phyloP scores from a whole-genome alignment of 2,113 vertebrate species.

The Okapia johnstoni region DNA sequence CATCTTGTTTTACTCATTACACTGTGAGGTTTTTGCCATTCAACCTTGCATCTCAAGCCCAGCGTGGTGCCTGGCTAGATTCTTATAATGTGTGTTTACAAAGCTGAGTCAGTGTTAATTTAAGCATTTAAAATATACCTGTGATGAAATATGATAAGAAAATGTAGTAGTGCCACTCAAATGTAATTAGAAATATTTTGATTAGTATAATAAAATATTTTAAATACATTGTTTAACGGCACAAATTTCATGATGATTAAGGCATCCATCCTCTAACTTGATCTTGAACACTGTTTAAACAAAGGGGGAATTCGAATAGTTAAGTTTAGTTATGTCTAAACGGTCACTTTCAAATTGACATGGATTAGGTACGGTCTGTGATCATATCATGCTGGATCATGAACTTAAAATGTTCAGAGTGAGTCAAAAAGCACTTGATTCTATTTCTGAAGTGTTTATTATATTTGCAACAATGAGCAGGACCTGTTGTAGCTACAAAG shows the following conservation, averaged over 20 bases:
- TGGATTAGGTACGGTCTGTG: neutral
- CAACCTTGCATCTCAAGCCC: neutral
- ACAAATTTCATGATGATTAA: neutral
- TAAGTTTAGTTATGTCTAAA: neutral
- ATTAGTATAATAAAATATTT: neutral
- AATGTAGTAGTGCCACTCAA: neutral
- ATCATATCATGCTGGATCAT: neutral
- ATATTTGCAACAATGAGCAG: neutral
- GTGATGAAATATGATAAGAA: neutral
- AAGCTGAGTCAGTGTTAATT: neutral
- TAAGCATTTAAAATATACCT: neutral
- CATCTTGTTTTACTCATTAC: neutral
- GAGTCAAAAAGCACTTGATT: neutral
- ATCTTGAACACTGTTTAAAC: neutral
- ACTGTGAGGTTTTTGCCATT: neutral
- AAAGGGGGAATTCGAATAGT: neutral
- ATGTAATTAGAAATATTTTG: neutral
- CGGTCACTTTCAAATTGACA: conserved; percentile 1
- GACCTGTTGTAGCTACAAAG: neutral
- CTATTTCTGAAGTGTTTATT: neutral
- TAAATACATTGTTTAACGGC: neutral
- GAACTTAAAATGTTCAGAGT: neutral
- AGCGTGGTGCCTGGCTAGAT: neutral
- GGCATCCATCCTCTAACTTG: neutral
- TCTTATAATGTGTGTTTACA: neutral